These are phyloP conservation scores for Lamellibrachia luymesi DNA, from an alignment of 1,140 invertebrate species.

Conservation along the genomic window DNA sequence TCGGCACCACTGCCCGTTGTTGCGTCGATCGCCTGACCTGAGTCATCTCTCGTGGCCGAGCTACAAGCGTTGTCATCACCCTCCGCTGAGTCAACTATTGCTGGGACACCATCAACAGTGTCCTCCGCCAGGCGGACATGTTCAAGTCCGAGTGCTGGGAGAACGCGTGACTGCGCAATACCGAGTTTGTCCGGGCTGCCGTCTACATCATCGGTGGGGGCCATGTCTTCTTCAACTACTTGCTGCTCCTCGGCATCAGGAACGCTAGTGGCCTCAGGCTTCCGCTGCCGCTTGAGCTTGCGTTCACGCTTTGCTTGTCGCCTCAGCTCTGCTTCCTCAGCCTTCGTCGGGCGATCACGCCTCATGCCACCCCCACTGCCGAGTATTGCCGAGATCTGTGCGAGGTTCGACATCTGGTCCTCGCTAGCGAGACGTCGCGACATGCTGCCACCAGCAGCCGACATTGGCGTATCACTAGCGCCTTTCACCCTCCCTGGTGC, in stretches of 20 bases:
- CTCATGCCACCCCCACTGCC: background rate
- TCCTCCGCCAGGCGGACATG: background rate
- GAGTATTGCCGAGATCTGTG: background rate
- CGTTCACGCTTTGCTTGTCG: background rate
- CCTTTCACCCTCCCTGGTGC: background rate
- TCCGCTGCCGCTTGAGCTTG: background rate
- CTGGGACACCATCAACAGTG: background rate
- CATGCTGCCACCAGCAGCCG: background rate
- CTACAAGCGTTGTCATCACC: background rate
- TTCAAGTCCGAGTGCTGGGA: background rate
- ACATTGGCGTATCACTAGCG: background rate
- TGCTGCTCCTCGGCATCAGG: background rate
- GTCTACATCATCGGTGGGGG: background rate
- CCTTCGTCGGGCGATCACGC: background rate
- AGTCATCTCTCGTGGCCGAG: background rate
- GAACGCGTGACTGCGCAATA: background rate
- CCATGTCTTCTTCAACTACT: background rate
- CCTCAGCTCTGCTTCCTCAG: background rate
- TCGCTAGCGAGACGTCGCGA: background rate
- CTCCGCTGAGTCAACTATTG: background rate
- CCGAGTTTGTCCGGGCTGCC: background rate
- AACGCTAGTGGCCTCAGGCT: background rate
- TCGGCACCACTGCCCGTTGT: background rate
- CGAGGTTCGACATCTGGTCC: background rate
- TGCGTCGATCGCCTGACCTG: background rate